phyloP scores from a whole-genome alignment of 1,140 invertebrate species.

The Hirudo medicinalis region DNA sequence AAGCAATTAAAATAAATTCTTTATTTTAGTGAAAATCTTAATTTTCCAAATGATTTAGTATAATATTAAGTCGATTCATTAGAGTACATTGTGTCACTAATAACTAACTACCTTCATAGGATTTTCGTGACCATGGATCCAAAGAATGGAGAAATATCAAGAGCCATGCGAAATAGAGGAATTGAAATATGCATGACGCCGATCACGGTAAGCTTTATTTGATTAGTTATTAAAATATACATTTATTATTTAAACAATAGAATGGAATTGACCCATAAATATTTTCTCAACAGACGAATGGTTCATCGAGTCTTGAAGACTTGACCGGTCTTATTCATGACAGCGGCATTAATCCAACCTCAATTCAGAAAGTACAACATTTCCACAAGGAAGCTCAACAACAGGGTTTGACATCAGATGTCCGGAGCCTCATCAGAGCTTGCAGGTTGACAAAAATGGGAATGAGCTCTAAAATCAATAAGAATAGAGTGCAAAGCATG shows the following conservation, averaged over 20 bases:
- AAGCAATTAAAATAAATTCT: too few species aligned
- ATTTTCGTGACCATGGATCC: constrained; percentile 91
- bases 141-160: constrained; percentile 77
- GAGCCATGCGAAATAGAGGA: constrained; percentile 93
- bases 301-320: too few species aligned
- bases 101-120: constrained; percentile 37
- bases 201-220: constrained; percentile 16
- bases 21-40: too few species aligned
- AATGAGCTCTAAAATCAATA: neutral
- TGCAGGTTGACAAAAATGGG: neutral
- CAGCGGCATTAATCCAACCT: neutral
- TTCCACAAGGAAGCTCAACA: neutral
- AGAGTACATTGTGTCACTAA: too few species aligned
- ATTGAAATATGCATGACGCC: constrained; percentile 69
- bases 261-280: too few species aligned
- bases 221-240: too few species aligned
- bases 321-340: too few species aligned
- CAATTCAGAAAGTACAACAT: neutral
- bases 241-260: too few species aligned
- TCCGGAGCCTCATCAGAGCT: neutral
- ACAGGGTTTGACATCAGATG: neutral
- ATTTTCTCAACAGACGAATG: too few species aligned
- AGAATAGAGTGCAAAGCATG: neutral
- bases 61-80: too few species aligned
- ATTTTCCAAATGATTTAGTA: too few species aligned